These are phyloP conservation scores for Orthosia incerta DNA, from an alignment of 2,888 invertebrate species.

Conservation along the genomic window DNA sequence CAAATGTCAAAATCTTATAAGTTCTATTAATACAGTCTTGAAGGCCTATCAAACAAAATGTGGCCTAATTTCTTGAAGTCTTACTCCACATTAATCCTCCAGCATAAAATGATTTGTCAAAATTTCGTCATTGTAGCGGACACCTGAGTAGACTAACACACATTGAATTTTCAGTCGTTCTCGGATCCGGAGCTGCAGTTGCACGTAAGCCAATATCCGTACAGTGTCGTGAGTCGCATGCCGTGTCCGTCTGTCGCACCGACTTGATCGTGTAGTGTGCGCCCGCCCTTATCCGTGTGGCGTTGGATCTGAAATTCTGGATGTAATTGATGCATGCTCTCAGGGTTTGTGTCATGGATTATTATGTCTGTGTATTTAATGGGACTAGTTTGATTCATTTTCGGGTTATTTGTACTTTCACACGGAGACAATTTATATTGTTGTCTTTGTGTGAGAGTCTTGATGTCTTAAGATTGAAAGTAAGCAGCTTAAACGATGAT, in stretches of 20 bases:
- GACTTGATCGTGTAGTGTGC: slow-evolving; percentile 71
- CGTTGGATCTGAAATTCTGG: slow-evolving; percentile 47
- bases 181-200: slow-evolving; percentile 89
- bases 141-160: slow-evolving; percentile 86
- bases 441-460: slow-evolving; percentile 13
- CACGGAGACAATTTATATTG: slow-evolving; percentile 8
- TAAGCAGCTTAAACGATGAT: background rate
- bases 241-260: slow-evolving; percentile 82
- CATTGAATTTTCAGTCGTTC: slow-evolving; percentile 89
- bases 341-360: slow-evolving; percentile 35
- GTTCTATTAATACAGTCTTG: background rate
- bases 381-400: slow-evolving; percentile 12
- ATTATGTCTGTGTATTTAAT: slow-evolving; percentile 24
- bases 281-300: slow-evolving; percentile 48
- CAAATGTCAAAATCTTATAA: background rate
- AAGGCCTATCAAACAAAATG: background rate
- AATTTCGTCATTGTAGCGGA: slow-evolving; percentile 64
- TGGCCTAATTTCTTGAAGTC: background rate
- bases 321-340: slow-evolving; percentile 38
- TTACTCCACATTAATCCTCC: slow-evolving; percentile 39
- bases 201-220: slow-evolving; percentile 88
- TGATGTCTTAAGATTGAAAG: slow-evolving; percentile 10
- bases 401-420: slow-evolving; percentile 6
- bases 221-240: slow-evolving; percentile 88
- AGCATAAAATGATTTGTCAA: slow-evolving; percentile 43